Evolutionary conservation across 2,113 vertebrate genomes (phyloP), one percentile per base, ranked within the genome.

Genomic region (Erythrocercus mccallii): DNA sequence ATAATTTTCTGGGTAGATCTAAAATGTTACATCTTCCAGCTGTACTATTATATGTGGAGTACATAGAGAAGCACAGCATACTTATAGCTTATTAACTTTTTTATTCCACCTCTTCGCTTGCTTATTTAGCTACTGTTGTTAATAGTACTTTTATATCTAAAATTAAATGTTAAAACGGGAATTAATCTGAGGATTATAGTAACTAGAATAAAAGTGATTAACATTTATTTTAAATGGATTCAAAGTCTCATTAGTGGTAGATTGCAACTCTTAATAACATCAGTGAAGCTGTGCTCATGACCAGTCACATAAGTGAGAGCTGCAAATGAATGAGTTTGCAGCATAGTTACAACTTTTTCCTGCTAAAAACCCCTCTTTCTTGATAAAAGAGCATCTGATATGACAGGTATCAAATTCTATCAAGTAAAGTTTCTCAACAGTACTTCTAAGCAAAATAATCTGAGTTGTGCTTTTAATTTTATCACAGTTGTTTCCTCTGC

Each of bases 401-500:
- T 22, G 60, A 23, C 7, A 50, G 22, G 10, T 87, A 42, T 8
- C 35, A 70, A 91, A 72, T 76, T 69, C 58, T 92, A 8, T 54
- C 30, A 56, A 40, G 15, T 81, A 17, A 84, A 80, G 17, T 83
- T 89, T 90, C 66, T 84, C 33, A 81, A 22, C 20, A 35, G 37
- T 88, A 19, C 57, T 92, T 89, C 44, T 80, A 91, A 90, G 65
- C 42, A 51, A 66, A 62, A 56, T 95, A 92, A 93, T 91, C 88
- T 90, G 71, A 94, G 56, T 57, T 84, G 33, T 96, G 48, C 56
- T 96, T 90, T 96, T 86, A 84, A 87, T 90, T 97, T 94, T 93
- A 77, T 96, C 87, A 33, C 97, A 98, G 98, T 95, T 98, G 64
- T 98, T 98, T 97, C 98, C 98, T 85, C 95, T 98, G 92, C 98